Conservation (phyloP, 2,888 invertebrate species). For the Aspidiotus destructor region DNA sequence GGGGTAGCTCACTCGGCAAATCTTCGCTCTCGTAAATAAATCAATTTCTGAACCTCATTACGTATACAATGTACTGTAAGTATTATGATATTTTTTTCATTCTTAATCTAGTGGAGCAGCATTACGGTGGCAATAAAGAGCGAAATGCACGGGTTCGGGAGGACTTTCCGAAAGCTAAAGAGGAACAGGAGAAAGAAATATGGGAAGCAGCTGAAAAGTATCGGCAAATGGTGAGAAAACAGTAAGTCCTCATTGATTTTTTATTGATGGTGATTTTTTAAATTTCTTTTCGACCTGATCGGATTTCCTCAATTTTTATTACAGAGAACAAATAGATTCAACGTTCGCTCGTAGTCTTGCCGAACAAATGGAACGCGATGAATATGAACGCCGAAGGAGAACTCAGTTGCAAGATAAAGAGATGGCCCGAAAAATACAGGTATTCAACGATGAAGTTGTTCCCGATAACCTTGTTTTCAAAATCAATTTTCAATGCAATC, state of each 20-base stretch:
- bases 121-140: constrained; percentile 64
- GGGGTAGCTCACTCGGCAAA: no score
- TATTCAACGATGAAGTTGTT: constrained; percentile 35
- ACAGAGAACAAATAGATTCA: constrained; percentile 35
- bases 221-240: constrained; percentile 53
- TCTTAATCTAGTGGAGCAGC: constrained; percentile 53
- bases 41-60: no score
- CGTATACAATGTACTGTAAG: no score
- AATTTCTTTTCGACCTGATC: neutral
- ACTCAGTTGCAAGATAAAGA: constrained; percentile 47
- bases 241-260: constrained; percentile 45
- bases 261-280: neutral
- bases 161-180: constrained; percentile 64
- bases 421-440: constrained; percentile 48
- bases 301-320: constrained; percentile 13
- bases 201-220: constrained; percentile 53
- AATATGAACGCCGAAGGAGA: constrained; percentile 45
- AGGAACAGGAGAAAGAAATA: constrained; percentile 62
- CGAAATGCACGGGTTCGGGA: constrained; percentile 67
- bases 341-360: constrained; percentile 46
- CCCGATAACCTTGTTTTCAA: neutral
- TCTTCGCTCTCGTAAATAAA: no score
- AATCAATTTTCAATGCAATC: neutral
- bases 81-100: constrained; percentile 5
- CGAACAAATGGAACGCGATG: constrained; percentile 52